A percentile compares a stretch with the other conserved stretches of the same genome.
phyloP scores from a whole-genome alignment of 2,888 invertebrate species.

The Aporophyla nigra region DNA sequence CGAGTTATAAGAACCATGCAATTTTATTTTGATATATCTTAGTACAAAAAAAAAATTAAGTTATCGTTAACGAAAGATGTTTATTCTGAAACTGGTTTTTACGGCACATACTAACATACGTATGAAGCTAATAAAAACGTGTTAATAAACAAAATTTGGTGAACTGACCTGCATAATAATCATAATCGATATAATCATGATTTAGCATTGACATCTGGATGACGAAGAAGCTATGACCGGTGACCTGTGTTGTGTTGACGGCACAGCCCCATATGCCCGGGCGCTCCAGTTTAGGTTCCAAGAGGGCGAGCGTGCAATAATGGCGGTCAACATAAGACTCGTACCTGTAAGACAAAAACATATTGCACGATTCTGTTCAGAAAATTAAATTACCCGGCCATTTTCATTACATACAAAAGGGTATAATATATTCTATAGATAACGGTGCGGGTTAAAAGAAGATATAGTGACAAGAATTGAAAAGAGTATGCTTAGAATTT shows the following conservation, averaged over 20 bases:
- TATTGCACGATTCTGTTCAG: no score
- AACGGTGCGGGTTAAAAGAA: no score
- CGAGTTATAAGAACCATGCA: no score
- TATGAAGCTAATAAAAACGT: no score
- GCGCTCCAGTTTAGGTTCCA: constrained; percentile 67
- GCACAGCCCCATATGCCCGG: constrained; percentile 85
- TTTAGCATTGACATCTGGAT: background rate
- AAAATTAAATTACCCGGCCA: background rate
- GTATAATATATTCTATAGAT: no score
- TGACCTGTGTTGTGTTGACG: constrained; percentile 75
- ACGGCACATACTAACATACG: no score
- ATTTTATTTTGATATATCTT: no score
- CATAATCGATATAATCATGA: background rate
- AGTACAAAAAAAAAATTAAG: no score
- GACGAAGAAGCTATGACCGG: constrained; percentile 78
- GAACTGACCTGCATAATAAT: background rate
- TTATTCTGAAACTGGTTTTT: no score
- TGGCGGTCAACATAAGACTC: constrained; percentile 66
- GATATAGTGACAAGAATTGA: no score
- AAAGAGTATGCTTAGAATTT: no score
- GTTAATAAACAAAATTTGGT: background rate
- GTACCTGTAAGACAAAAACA: constrained; percentile 67
- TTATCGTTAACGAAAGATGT: no score
- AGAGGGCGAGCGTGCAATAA: constrained; percentile 79
- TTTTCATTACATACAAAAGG: background rate